A percentile compares a stretch with the other conserved stretches of the same genome.
These are phyloP conservation scores for Heliconius ethilla DNA, from an alignment of 2,888 invertebrate genomes.

Conservation along the genomic window DNA sequence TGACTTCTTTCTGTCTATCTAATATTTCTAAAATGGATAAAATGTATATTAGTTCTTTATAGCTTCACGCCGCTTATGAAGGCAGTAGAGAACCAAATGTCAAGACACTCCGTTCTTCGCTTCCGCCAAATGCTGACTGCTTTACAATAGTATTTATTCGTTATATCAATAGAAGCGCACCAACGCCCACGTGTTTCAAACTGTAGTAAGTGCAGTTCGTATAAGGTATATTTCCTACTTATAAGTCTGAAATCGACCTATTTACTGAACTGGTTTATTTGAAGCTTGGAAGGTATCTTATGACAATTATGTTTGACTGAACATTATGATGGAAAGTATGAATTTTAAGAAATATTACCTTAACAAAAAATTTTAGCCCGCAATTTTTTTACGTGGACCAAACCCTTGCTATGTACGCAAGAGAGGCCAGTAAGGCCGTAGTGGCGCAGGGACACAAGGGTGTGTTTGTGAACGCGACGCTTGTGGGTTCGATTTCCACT, in stretches of 20 bases:
- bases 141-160: background rate
- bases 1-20: background rate
- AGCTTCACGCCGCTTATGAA: background rate
- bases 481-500: too few relatives aligned
- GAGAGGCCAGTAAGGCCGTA: too few relatives aligned
- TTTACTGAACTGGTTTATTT: background rate
- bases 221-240: background rate
- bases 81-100: background rate
- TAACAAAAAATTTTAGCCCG: too few relatives aligned
- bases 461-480: too few relatives aligned
- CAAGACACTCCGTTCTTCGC: background rate
- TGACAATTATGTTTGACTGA: background rate
- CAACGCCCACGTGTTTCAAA: conserved; percentile 25
- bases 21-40: background rate
- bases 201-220: conserved; percentile 15
- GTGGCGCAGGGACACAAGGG: too few relatives aligned
- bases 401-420: too few relatives aligned
- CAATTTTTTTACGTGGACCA: too few relatives aligned
- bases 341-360: too few relatives aligned
- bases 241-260: conserved; percentile 5
- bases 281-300: background rate
- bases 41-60: background rate
- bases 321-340: background rate
- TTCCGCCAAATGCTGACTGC: too few relatives aligned
- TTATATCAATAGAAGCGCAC: conserved; percentile 17